phyloP scores from a whole-genome alignment of 2,113 vertebrate species.

The Apteryx mantelli region DNA sequence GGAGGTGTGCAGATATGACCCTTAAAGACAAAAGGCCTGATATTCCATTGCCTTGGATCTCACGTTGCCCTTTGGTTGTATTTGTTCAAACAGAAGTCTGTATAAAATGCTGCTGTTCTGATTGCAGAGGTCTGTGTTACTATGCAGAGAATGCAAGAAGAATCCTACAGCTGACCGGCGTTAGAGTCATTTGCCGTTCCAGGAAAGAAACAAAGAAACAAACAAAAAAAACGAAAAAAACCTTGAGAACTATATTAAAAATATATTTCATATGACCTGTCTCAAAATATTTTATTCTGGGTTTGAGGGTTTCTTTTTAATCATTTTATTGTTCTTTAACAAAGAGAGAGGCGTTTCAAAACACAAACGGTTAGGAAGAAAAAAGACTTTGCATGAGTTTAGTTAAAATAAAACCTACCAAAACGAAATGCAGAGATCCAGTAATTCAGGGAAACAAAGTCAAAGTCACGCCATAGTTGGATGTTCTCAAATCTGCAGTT shows the following conservation, averaged over 20 bases:
- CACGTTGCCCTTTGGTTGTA: background rate
- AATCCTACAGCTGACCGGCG: background rate
- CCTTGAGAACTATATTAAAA: background rate
- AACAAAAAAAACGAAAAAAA: too few species aligned
- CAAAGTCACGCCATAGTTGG: background rate
- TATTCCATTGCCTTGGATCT: background rate
- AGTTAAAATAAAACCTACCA: background rate
- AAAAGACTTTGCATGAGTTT: background rate
- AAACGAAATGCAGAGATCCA: background rate
- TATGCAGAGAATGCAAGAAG: background rate
- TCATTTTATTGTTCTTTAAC: background rate
- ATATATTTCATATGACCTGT: background rate
- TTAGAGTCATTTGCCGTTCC: background rate
- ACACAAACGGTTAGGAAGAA: background rate
- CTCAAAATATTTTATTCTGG: background rate
- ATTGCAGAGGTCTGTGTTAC: background rate
- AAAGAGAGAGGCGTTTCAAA: background rate
- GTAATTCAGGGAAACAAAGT: constrained; percentile 1
- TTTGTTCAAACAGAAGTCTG: background rate
- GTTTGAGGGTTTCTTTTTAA: background rate
- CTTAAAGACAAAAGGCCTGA: background rate
- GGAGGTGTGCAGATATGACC: background rate
- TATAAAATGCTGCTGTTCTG: background rate
- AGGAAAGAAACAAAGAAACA: background rate
- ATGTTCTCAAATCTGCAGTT: background rate